Evolutionary conservation across 2,113 vertebrate genomes (phyloP).

Genomic region (Oryzias javanicus): DNA sequence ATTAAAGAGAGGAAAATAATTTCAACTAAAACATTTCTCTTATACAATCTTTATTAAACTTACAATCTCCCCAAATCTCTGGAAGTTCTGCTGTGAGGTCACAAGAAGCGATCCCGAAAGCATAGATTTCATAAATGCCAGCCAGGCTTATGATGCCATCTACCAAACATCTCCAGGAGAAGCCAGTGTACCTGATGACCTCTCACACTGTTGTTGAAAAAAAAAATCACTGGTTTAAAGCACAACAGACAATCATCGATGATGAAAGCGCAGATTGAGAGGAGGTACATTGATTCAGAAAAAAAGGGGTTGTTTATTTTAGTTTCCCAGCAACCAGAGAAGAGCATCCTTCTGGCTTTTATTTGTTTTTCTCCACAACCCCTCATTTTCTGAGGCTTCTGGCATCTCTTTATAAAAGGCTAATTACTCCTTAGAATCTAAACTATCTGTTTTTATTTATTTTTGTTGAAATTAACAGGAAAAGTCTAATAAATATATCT

Average conservation of each 20-base stretch:
- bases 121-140: too few species aligned
- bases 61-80: too few species aligned
- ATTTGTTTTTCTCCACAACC: slow-evolving; percentile 14
- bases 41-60: too few species aligned
- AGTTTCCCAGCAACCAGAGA: slow-evolving; percentile 39
- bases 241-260: neutral
- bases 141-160: too few species aligned
- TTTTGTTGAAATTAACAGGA: neutral
- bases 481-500: neutral
- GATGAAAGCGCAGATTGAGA: slow-evolving; percentile 1
- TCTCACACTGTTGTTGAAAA: neutral
- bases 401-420: too few species aligned
- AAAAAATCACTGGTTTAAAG: slow-evolving; percentile 10
- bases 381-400: slow-evolving; percentile 14
- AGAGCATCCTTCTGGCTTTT: slow-evolving; percentile 9
- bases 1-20: too few species aligned
- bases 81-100: too few species aligned
- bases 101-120: too few species aligned
- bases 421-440: slow-evolving; percentile 11
- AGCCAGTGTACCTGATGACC: too few species aligned
- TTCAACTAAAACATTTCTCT: too few species aligned
- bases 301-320: slow-evolving; percentile 35
- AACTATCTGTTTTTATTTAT: neutral
- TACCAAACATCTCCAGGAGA: too few species aligned
- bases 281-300: slow-evolving; percentile 22